Conservation (phyloP, 2,888 invertebrate species). For the Luperina testacea region DNA sequence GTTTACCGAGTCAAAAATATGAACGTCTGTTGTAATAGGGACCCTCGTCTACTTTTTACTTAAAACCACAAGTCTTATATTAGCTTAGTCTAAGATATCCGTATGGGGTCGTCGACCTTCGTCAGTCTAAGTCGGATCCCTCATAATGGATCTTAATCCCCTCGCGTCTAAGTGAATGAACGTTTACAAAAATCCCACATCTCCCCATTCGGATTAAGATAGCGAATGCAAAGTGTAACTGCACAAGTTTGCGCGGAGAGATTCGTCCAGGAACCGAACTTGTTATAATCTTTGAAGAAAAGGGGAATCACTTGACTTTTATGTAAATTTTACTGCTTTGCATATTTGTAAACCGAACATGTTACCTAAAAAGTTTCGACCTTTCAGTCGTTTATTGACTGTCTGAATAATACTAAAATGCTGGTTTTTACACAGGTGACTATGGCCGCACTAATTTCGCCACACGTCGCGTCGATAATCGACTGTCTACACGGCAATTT, state of each 20-base stretch:
- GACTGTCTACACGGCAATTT: neutral
- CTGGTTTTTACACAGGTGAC: neutral
- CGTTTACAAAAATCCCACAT: slow-evolving; percentile 63
- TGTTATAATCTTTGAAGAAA: slow-evolving; percentile 20
- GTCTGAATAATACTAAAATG: neutral
- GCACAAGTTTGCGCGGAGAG: slow-evolving; percentile 40
- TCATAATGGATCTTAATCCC: slow-evolving; percentile 40
- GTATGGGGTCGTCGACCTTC: slow-evolving; percentile 42
- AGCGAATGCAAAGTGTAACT: slow-evolving; percentile 67
- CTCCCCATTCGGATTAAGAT: slow-evolving; percentile 64
- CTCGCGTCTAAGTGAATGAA: slow-evolving; percentile 61
- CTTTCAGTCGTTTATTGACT: neutral
- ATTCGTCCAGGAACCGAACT: slow-evolving; percentile 27
- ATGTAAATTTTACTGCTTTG: slow-evolving; percentile 1
- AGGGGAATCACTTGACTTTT: slow-evolving; percentile 28
- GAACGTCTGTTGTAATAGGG: slow-evolving; percentile 9
- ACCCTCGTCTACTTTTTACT: slow-evolving; percentile 21
- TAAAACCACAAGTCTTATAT: slow-evolving; percentile 24
- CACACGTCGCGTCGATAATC: too few relatives aligned
- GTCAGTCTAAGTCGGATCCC: slow-evolving; percentile 32
- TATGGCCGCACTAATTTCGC: neutral
- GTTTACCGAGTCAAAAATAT: slow-evolving; percentile 41
- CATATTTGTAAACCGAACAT: slow-evolving; percentile 6
- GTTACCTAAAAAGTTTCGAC: neutral
- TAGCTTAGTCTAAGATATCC: slow-evolving; percentile 27